Evolutionary conservation across 2,797 vertebrate species (phyloP), one percentile per base, ranked within the genome.

Genomic region (Alectoris magna): DNA sequence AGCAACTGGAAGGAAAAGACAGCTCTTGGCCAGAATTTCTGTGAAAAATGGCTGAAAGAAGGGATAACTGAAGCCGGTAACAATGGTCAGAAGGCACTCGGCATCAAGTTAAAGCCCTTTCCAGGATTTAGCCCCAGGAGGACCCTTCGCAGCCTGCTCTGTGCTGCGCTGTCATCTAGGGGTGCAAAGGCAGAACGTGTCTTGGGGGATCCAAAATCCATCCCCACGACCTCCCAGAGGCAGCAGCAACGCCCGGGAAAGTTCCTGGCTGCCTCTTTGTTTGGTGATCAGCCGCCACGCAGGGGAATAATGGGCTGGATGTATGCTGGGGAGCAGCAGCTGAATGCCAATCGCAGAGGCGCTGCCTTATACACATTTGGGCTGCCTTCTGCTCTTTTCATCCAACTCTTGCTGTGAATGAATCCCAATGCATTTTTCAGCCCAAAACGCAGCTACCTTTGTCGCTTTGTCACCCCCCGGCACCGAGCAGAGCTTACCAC

Each of bases 401-500:
- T 29, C 18, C 76, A 77, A 71, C 49, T 21, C 77, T 78, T 3
- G 36, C 46, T 14, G 31, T 5, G 82, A 95, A 79, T 22, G 53
- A 79, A 91, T 63, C 69, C 71, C 69, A 15, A 49, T 51, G 39
- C 44, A 3, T 41, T 62, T 82, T 23, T 24, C 38, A 0, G 12
- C 26, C 51, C 60, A 60, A 92, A 43, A 13, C 88, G 10, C 79
- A 23, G 53, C 69, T 38, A 26, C 79, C 27, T 36, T 27, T 6
- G 21, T n/a, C 9, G 49, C 17, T 43, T 19, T 9, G 71, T 14
- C 64, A 79, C 26, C 90, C 60, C 2, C 46, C 6, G 41, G 41
- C 10, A 26, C 80, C 89, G 76, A 46, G 84, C 70, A 34, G 46
- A 15, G 81, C 99, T 99, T 99, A 99, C 99, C 99, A 99, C 55